These are phyloP conservation scores for Heteronetta atricapilla DNA, from an alignment of 2,113 vertebrate species.

Conservation along the genomic window DNA sequence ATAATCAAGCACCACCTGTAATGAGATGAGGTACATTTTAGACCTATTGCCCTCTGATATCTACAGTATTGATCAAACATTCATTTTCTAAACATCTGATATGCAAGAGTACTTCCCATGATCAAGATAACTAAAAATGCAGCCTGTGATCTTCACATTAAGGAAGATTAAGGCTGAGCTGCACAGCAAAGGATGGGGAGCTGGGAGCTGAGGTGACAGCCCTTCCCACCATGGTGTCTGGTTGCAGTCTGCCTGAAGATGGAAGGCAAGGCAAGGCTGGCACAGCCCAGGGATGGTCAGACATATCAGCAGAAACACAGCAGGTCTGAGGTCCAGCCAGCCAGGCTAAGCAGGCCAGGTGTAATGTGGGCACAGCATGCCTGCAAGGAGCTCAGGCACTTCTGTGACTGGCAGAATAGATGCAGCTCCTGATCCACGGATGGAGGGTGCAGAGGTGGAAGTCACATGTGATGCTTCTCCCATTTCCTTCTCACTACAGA, in stretches of 20 bases:
- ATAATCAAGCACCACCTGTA: background rate
- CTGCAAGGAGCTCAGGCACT: background rate
- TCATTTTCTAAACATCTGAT: background rate
- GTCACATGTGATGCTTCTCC: fast-evolving
- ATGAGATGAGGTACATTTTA: background rate
- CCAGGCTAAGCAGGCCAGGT: background rate
- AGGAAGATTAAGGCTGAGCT: background rate
- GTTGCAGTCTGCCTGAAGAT: background rate
- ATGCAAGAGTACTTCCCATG: background rate
- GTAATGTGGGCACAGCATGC: background rate
- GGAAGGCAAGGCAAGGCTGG: background rate
- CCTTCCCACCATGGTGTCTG: fast-evolving
- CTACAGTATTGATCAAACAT: background rate
- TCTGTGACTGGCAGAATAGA: fast-evolving
- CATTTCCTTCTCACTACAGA: background rate
- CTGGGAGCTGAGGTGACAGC: background rate
- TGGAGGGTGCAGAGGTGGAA: background rate
- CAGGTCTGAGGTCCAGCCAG: background rate
- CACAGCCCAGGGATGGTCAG: background rate
- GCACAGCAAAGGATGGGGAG: background rate
- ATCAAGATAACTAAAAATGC: background rate
- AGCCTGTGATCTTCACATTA: background rate
- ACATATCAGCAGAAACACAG: background rate
- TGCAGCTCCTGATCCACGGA: background rate
- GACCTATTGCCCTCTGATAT: background rate